Evolutionary conservation across 2,888 invertebrate genomes (phyloP).

Genomic region (Eubasilissa splendida): DNA sequence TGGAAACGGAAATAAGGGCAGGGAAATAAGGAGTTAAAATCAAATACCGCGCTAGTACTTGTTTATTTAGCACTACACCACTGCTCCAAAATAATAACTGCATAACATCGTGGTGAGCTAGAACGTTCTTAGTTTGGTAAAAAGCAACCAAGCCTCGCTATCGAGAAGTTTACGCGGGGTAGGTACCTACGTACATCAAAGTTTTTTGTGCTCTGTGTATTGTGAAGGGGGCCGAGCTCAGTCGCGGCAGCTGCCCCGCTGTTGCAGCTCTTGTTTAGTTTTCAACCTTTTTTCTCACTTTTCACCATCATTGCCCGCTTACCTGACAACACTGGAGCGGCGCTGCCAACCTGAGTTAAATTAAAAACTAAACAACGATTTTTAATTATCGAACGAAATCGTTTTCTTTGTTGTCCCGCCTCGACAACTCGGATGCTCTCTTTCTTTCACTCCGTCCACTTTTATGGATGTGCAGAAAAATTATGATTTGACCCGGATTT

Average conservation of each 20-base stretch:
- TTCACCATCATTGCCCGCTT: conserved; percentile 43
- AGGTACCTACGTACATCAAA: background rate
- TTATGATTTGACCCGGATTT: conserved; percentile 1
- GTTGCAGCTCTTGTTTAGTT: conserved; percentile 2
- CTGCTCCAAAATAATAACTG: too few relatives aligned
- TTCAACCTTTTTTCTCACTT: conserved; percentile 34
- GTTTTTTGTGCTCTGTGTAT: conserved; percentile 10
- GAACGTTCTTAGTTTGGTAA: too few relatives aligned
- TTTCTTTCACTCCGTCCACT: conserved; percentile 3
- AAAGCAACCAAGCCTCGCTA: conserved; percentile 9
- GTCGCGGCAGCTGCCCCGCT: conserved; percentile 40
- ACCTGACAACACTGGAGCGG: conserved; percentile 47
- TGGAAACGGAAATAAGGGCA: too few relatives aligned
- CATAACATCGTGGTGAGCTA: too few relatives aligned
- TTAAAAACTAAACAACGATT: conserved; percentile 51
- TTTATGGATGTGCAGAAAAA: background rate
- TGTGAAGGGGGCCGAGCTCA: conserved; percentile 3
- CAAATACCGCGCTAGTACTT: too few relatives aligned
- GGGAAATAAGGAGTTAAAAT: too few relatives aligned
- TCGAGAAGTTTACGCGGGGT: conserved; percentile 13
- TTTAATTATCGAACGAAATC: conserved; percentile 56
- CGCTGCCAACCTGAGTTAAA: conserved; percentile 38
- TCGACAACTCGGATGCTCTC: conserved; percentile 20
- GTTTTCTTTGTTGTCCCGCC: conserved; percentile 50
- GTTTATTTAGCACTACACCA: too few relatives aligned